Evolutionary conservation across 30 jellyfish, hydroid and myxozoan species (phyloP), one percentile per base, ranked within the genome.

Genomic region (Cassiopea andromeda): DNA sequence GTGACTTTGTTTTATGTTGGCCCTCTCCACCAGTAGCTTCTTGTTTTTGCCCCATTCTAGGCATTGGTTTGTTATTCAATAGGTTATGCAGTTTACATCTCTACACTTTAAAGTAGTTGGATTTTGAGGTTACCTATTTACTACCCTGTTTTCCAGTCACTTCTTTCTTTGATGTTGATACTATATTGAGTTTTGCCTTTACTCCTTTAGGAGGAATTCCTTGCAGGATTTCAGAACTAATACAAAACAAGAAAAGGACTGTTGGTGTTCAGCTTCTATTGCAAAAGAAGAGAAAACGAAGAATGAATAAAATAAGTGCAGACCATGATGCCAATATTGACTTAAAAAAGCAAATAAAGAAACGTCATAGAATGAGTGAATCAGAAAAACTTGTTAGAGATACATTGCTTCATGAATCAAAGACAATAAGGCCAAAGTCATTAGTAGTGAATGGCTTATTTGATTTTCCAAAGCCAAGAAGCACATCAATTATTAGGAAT

Each of bases 401-500:
- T 57, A 95, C 99, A 1, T 49, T 95, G 73, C 44, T 91, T 15
- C 99, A 95, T 49, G 99, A 95, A 80, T 95, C 99, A 19, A 95
- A 95, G 71, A 89, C 96, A 2, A 95, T 95, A 97, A 76, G 77
- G 58, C 94, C 92, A 19, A 60, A 94, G 15, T 70, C 86, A 46
- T 57, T 81, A 43, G 87, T 91, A 44, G 93, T 94, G 2, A 94
- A 94, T 85, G 98, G 94, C 13, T 57, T 94, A 69, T 46, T 90
- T 1, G 83, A 75, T 72, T 72, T 67, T 49, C 18, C 87, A 60
- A 77, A 90, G 46, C 74, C 66, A 10, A 75, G 85, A 17, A 81
- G 81, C 8, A 60, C 58, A n/a, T 6, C 87, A 13, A 57, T 45
- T 54, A 19, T 44, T 17, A 75, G 93, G 75, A 60, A 49, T 60